Evolutionary conservation across 1,140 invertebrate genomes (phyloP).

Genomic region (Cyphomyrmex costatus): DNA sequence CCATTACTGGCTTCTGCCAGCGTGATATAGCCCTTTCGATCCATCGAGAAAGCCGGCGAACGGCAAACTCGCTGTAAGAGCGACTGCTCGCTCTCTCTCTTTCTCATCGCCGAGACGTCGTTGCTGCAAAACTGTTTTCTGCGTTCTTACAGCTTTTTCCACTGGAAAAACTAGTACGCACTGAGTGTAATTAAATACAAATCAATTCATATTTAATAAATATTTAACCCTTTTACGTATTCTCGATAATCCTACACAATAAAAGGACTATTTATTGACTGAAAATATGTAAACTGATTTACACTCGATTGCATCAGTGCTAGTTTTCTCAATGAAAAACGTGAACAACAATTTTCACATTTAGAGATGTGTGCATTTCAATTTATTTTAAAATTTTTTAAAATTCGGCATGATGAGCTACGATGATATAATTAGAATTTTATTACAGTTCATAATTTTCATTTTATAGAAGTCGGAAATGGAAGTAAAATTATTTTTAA

Average conservation of each 20-base stretch:
- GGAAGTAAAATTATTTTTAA: not conserved
- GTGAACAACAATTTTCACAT: not conserved
- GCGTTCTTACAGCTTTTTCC: not conserved
- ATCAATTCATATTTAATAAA: too few relatives aligned
- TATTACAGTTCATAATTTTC: not conserved
- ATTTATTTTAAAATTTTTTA: not conserved
- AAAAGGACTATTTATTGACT: too few relatives aligned
- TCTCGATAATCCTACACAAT: too few relatives aligned
- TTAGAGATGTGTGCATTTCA: not conserved
- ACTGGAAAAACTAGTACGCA: too few relatives aligned
- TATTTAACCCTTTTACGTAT: too few relatives aligned
- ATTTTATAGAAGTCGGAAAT: not conserved
- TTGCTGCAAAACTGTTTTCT: not conserved
- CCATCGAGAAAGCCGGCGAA: slow-evolving; percentile 62
- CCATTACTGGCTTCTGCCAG: slow-evolving; percentile 79
- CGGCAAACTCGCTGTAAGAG: slow-evolving; percentile 25
- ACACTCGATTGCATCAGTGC: too few relatives aligned
- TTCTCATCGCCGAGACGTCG: not conserved
- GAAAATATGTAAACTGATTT: too few relatives aligned
- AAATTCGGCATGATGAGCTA: not conserved
- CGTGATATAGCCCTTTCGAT: slow-evolving; percentile 65
- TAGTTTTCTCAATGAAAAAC: too few relatives aligned
- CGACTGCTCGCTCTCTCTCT: not conserved
- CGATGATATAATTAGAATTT: not conserved
- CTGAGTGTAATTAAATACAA: too few relatives aligned